These are phyloP conservation scores for Myotis findleyi DNA, from an alignment of 2,797 vertebrate genomes.

Conservation along the genomic window DNA sequence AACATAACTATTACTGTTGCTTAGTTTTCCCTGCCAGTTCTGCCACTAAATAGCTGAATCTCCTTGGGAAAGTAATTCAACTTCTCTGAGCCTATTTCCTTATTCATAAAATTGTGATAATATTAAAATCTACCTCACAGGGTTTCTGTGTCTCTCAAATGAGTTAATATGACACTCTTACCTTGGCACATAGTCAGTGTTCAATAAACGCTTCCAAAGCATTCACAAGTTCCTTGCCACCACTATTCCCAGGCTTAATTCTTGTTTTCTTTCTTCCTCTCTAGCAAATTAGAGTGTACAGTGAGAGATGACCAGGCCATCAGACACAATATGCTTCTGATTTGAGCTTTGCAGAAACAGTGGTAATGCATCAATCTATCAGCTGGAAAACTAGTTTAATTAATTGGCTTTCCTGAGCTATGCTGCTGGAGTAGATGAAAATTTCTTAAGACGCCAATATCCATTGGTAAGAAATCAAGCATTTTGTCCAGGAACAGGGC, in stretches of 20 bases:
- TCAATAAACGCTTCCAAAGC: not conserved
- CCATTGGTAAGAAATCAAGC: constrained; percentile 43
- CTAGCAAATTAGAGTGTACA: constrained; percentile 58
- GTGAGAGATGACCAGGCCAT: constrained; percentile 46
- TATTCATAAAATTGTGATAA: not conserved
- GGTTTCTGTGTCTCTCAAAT: not conserved
- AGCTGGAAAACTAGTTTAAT: constrained; percentile 71
- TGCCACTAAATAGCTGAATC: not conserved
- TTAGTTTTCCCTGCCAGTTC: not conserved
- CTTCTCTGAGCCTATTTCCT: not conserved
- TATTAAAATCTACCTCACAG: not conserved
- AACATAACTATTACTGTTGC: not conserved
- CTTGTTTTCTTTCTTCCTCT: not conserved
- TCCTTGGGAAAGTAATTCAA: not conserved
- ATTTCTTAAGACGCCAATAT: constrained; percentile 61
- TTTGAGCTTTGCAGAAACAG: constrained; percentile 61
- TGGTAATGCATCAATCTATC: constrained; percentile 67
- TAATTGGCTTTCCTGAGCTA: constrained; percentile 62
- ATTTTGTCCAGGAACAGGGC: constrained; percentile 29
- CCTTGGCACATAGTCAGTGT: not conserved
- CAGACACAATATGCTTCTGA: constrained; percentile 64
- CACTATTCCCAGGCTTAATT: not conserved
- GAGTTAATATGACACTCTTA: not conserved
- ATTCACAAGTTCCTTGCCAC: not conserved
- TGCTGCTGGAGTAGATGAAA: constrained; percentile 46